Conservation (phyloP, 2,797 vertebrate species). For the Spondyliosoma cantharus region DNA sequence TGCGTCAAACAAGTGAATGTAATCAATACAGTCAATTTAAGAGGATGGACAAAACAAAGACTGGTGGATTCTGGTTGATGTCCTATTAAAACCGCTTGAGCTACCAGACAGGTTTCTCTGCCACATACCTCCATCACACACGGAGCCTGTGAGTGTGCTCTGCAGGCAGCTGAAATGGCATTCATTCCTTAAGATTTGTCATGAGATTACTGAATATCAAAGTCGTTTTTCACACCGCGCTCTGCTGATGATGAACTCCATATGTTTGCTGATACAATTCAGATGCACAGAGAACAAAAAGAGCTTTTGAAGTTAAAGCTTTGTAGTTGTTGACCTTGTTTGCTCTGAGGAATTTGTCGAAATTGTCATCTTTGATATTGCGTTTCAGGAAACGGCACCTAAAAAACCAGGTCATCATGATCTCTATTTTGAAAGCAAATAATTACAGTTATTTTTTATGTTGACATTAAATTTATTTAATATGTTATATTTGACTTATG, state of each 20-base stretch:
- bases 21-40: neutral
- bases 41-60: neutral
- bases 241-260: slow-evolving; percentile 21
- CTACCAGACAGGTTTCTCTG: neutral
- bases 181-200: slow-evolving; percentile 4
- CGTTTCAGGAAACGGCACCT: neutral
- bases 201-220: slow-evolving; percentile 5
- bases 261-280: slow-evolving; percentile 2
- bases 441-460: neutral
- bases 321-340: neutral
- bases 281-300: neutral
- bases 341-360: neutral
- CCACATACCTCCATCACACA: slow-evolving; percentile 1
- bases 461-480: neutral
- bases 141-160: neutral
- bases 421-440: neutral
- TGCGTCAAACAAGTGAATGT: neutral
- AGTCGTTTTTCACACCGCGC: neutral
- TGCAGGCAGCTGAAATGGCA: neutral
- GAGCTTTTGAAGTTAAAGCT: neutral
- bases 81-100: neutral
- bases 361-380: neutral
- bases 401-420: neutral
- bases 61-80: neutral
- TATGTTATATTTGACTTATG: neutral